Base-by-base conservation (phyloP, 2,113 vertebrate species). In the Seriola aureovittata region DNA sequence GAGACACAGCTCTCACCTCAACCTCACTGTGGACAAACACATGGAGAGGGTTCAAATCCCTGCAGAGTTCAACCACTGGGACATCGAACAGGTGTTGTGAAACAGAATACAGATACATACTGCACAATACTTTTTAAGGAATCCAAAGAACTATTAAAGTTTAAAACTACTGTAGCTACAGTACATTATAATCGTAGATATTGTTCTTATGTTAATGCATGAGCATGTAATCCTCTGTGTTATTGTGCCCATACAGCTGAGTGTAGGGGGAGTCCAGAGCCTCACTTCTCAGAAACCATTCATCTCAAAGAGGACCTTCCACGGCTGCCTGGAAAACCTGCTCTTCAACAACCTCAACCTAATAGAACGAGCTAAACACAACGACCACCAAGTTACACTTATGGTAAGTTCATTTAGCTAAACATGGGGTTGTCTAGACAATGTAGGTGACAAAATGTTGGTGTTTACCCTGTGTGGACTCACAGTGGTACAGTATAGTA, bases 301-400 rank as follows among this genome's bases (percentile, higher is more conserved):
- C 59, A 81, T 91, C 21, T 90, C 92, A 72, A 94, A 68, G 68
- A 96, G 80, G 74, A 96, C 94, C 77, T 99, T 99, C 87, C 93
- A 96, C 6, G 98, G 98, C 44, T 99, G 98, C 92, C 91, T 99
- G 86, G 98, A 99, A 91, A 99, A 99, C 89, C 93, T 98, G 87
- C 91, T 95, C 85, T 97, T 95, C 91, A 97, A 98, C 76, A 95
- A 90, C 74, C 84, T 96, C 76, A 96, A 97, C 48, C 86, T 99
- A 90, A 96, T 98, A 78, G 93, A 96, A 64, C 88, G 96, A 76
- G 95, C 94, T 21, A 95, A 92, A 86, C 90, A 91, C 60, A 93
- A 93, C 9, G 59, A 91, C 59, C 93, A 92, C 65, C 95, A 96
- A 86, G 94, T 97, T 72, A 89, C 94, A 42, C 32, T 88, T 10